Conservation (phyloP, 2,113 vertebrate genomes). For the Myxocyprinus asiaticus region DNA sequence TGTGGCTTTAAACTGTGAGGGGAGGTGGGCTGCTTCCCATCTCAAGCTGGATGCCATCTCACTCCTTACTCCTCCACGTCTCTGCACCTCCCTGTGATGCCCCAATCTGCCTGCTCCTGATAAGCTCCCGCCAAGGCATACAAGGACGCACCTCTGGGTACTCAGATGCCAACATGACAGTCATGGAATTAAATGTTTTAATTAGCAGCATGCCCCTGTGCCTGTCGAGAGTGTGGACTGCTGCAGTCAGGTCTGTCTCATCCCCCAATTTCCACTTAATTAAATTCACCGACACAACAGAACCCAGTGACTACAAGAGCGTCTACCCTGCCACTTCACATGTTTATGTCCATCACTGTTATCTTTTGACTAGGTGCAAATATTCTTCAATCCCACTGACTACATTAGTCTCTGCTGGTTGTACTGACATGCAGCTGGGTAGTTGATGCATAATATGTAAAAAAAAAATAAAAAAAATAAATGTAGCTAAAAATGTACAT, state of each 20-base stretch:
- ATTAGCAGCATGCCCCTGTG: conserved; percentile 68
- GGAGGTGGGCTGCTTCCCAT: conserved; percentile 59
- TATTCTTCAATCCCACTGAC: neutral
- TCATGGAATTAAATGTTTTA: conserved; percentile 78
- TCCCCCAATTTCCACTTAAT: conserved; percentile 60
- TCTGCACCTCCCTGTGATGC: conserved; percentile 57
- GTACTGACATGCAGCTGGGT: too few species aligned
- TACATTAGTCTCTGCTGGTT: too few species aligned
- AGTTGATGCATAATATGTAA: too few species aligned
- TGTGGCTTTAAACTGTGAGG: conserved; percentile 58
- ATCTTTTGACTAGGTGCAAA: conserved; percentile 49
- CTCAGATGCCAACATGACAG: conserved; percentile 64
- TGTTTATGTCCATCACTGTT: conserved; percentile 61
- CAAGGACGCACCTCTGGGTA: conserved; percentile 71
- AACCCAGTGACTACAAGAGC: conserved; percentile 24
- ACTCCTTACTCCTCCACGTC: conserved; percentile 21
- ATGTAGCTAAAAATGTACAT: too few species aligned
- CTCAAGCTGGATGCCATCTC: conserved; percentile 65
- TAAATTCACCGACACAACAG: conserved; percentile 50
- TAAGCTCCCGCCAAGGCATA: conserved; percentile 72
- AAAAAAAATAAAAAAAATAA: too few species aligned
- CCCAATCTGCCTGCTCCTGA: conserved; percentile 71
- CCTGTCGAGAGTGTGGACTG: conserved; percentile 64
- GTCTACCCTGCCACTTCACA: conserved; percentile 57
- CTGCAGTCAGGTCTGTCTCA: conserved; percentile 61